These are phyloP conservation scores for Sebastes vulpes DNA, from an alignment of 2,797 vertebrate species.

Conservation along the genomic window DNA sequence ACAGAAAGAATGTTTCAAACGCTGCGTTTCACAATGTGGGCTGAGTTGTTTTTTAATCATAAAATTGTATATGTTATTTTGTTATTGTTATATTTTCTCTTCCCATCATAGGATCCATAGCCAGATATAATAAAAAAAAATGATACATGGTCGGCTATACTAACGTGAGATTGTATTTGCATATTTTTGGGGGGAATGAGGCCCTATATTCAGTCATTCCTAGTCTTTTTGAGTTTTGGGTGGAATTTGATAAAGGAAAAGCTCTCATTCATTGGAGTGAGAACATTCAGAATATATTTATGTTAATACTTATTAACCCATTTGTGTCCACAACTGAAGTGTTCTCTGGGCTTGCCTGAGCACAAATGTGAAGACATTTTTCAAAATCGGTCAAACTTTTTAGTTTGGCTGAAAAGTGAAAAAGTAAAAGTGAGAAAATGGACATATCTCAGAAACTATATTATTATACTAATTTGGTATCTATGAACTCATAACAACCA, in stretches of 20 bases:
- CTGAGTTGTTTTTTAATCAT: background rate
- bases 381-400: too few relatives aligned
- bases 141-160: background rate
- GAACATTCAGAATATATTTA: background rate
- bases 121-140: background rate
- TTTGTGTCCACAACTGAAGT: too few relatives aligned
- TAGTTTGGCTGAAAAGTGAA: too few relatives aligned
- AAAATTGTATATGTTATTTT: background rate
- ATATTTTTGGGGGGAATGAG: background rate
- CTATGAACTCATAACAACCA: too few relatives aligned
- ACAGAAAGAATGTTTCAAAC: background rate
- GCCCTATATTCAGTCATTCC: background rate
- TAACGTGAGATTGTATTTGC: background rate
- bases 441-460: too few relatives aligned
- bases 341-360: too few relatives aligned
- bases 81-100: background rate
- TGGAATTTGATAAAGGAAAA: background rate
- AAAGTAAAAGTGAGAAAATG: too few relatives aligned
- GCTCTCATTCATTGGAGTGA: too few relatives aligned
- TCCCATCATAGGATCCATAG: too few relatives aligned
- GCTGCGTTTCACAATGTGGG: background rate
- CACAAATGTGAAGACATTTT: too few relatives aligned
- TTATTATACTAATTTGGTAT: too few relatives aligned
- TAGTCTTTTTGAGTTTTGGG: background rate
- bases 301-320: background rate